A percentile compares a stretch with the other conserved stretches of the same genome.
phyloP scores from a whole-genome alignment of 2,888 invertebrate genomes.

The Cyclophora punctaria region DNA sequence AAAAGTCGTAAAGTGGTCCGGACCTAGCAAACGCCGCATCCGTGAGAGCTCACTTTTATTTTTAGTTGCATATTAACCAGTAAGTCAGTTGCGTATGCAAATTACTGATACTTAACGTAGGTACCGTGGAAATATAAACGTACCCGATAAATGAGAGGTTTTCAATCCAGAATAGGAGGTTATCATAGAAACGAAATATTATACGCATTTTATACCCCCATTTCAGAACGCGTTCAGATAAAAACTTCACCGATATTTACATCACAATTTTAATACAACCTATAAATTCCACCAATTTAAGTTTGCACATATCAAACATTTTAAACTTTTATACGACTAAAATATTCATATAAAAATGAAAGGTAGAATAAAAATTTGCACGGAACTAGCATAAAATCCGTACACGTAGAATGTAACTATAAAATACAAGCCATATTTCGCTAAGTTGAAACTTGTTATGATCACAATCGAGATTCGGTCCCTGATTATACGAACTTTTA shows the following conservation, averaged over 20 bases:
- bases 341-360: conserved; percentile 37
- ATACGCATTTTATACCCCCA: conserved; percentile 8
- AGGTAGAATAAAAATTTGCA: conserved; percentile 48
- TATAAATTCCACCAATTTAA: conserved; percentile 37
- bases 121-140: conserved; percentile 20
- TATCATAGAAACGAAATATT: too few species aligned
- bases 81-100: conserved; percentile 33
- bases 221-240: conserved; percentile 3
- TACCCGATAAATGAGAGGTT: too few species aligned
- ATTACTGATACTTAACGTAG: conserved; percentile 27
- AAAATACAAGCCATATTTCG: conserved; percentile 58
- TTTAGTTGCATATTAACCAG: conserved; percentile 20
- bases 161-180: too few species aligned
- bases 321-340: conserved; percentile 37
- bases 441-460: conserved; percentile 54
- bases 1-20: conserved; percentile 13
- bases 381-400: conserved; percentile 41
- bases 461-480: conserved; percentile 35
- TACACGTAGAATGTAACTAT: conserved; percentile 26
- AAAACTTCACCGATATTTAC: conserved; percentile 20
- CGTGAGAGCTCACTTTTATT: conserved; percentile 25
- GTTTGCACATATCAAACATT: conserved; percentile 33
- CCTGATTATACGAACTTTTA: conserved; percentile 42
- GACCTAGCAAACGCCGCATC: conserved; percentile 21
- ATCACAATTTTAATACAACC: conserved; percentile 22